These are phyloP conservation scores for Anthopleura sola DNA, from an alignment of 64 coral and sea anemone genomes.

Conservation along the genomic window DNA sequence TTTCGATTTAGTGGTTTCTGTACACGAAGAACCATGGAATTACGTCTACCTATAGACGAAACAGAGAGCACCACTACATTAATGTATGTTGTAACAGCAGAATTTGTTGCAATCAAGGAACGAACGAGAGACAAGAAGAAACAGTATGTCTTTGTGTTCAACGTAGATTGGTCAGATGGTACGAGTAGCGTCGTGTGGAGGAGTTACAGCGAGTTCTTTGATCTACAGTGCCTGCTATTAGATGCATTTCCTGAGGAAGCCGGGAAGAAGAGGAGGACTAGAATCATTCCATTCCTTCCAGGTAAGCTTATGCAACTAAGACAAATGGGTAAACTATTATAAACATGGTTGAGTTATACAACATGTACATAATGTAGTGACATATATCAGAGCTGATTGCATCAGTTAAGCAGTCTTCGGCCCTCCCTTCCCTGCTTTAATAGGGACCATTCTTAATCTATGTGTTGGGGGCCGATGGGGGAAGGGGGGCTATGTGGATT, in stretches of 20 bases:
- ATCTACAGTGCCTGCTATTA: slow-evolving; percentile 64
- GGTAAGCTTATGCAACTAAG: slow-evolving; percentile 29
- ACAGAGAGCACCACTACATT: background rate
- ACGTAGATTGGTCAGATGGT: slow-evolving; percentile 59
- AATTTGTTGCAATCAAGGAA: slow-evolving; percentile 1
- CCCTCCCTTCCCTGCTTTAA: no score
- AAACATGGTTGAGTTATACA: no score
- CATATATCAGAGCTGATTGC: no score
- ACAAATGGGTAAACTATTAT: no score
- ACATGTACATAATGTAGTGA: no score
- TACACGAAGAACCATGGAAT: background rate
- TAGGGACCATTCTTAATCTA: no score
- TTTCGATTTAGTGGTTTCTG: background rate
- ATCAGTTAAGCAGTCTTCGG: no score
- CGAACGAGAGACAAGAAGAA: slow-evolving; percentile 36
- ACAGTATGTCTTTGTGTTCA: slow-evolving; percentile 64
- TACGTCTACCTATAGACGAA: slow-evolving; percentile 1
- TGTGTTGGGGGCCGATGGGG: no score
- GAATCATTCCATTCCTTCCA: slow-evolving; percentile 80
- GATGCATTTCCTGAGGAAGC: slow-evolving; percentile 72
- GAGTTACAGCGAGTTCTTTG: slow-evolving; percentile 82
- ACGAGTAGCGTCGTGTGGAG: slow-evolving; percentile 49
- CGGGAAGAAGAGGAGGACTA: slow-evolving; percentile 32
- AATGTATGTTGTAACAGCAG: background rate
- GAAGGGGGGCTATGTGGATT: no score